Evolutionary conservation across 2,113 vertebrate species (phyloP).

Genomic region (Chaetodon auriga): DNA sequence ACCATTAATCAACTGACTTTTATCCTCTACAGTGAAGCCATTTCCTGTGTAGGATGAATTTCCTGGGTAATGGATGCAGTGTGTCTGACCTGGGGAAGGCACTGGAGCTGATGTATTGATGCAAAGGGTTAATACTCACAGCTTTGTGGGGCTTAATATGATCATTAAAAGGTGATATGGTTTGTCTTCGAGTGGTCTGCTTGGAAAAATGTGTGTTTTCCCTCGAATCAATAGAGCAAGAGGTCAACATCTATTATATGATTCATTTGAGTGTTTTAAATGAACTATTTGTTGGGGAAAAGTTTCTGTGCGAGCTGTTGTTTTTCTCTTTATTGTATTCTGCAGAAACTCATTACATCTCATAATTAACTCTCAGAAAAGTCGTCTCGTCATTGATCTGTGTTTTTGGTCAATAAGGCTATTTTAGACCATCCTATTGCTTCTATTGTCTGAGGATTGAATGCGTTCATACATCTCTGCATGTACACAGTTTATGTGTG

Average conservation of each 20-base stretch:
- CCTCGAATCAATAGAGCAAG: conserved; percentile 25
- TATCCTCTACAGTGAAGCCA: conserved; percentile 42
- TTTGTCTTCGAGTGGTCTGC: conserved; percentile 18
- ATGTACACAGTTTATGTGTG: conserved; percentile 21
- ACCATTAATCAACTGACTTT: conserved; percentile 66
- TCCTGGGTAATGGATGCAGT: conserved; percentile 37
- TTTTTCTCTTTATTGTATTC: conserved; percentile 29
- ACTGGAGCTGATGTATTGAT: conserved; percentile 28
- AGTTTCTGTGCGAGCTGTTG: not conserved
- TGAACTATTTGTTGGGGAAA: conserved; percentile 35
- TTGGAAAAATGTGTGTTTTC: conserved; percentile 15
- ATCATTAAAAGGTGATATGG: conserved; percentile 52
- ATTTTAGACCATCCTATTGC: conserved; percentile 53
- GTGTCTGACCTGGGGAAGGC: conserved; percentile 13
- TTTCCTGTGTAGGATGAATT: conserved; percentile 48
- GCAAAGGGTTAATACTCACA: conserved; percentile 40
- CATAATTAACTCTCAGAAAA: conserved; percentile 61
- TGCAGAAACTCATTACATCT: conserved; percentile 55
- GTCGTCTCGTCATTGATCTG: conserved; percentile 62
- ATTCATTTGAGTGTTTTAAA: conserved; percentile 37
- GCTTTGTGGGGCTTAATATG: conserved; percentile 27
- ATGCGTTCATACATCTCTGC: conserved; percentile 51
- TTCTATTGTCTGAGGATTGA: conserved; percentile 58
- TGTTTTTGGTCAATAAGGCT: conserved; percentile 62
- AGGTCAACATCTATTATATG: conserved; percentile 14